Evolutionary conservation across 2,113 vertebrate genomes (phyloP).

Genomic region (Aphelocoma coerulescens): DNA sequence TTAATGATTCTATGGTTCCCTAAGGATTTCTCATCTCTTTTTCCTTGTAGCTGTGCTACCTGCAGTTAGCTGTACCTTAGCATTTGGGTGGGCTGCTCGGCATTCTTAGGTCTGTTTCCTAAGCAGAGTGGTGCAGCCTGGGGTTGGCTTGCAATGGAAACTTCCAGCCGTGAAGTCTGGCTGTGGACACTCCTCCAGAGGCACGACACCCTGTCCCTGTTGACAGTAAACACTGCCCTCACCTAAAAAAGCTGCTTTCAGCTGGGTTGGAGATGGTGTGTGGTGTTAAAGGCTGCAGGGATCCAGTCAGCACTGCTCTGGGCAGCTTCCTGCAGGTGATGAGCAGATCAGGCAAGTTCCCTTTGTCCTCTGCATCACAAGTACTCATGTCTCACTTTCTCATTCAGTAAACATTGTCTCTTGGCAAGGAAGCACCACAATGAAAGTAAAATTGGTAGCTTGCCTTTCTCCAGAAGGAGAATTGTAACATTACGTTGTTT

Average conservation of each 20-base stretch:
- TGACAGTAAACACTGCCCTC: constrained; percentile 60
- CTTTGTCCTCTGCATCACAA: background rate
- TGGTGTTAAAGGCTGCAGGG: background rate
- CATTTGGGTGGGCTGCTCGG: background rate
- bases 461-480: background rate
- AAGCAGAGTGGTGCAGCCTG: background rate
- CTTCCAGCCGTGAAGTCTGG: background rate
- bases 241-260: background rate
- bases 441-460: constrained; percentile 26
- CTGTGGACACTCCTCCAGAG: background rate
- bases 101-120: background rate
- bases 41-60: background rate
- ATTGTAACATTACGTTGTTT: background rate
- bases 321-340: background rate
- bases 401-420: constrained; percentile 30
- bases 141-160: background rate
- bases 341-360: constrained; percentile 17
- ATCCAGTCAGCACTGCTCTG: constrained; percentile 3
- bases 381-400: constrained; percentile 8
- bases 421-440: constrained; percentile 11
- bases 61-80: background rate
- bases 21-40: background rate
- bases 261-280: background rate
- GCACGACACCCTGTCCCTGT: constrained; percentile 11
- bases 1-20: rapidly evolving